A percentile compares a stretch with the other conserved stretches of the same genome.
Conservation (phyloP, 2,888 invertebrate genomes). For the Cheilosia soror region DNA sequence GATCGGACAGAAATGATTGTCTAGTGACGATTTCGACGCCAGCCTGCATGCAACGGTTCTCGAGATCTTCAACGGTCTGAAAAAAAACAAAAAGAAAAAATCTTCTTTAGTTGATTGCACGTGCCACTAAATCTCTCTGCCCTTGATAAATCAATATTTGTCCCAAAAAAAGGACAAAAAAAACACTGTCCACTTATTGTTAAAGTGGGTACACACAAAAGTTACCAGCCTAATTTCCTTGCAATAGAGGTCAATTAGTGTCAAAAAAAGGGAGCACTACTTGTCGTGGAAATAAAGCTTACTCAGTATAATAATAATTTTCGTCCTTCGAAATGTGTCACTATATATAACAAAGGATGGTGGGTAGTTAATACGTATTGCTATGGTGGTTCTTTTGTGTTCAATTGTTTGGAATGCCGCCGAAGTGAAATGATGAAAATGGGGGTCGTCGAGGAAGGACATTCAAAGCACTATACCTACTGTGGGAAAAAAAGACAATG, state of each 20-base stretch:
- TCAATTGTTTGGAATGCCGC: conserved; percentile 21
- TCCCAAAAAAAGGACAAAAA: neutral
- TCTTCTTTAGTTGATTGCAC: neutral
- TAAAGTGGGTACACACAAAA: neutral
- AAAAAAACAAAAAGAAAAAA: conserved; percentile 78
- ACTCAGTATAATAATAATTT: conserved; percentile 65
- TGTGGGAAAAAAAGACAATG: neutral
- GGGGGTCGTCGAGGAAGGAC: conserved; percentile 60
- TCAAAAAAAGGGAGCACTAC: conserved; percentile 59
- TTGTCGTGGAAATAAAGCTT: conserved; percentile 58
- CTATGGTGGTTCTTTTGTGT: conserved; percentile 51
- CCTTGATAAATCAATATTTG: conserved; percentile 28
- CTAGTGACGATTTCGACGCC: conserved; percentile 98
- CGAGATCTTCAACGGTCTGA: conserved; percentile 98
- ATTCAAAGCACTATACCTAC: neutral
- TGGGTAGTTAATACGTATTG: conserved; percentile 18
- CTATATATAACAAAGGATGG: conserved; percentile 13
- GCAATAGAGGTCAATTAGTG: conserved; percentile 59
- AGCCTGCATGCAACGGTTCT: conserved; percentile 95
- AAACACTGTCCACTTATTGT: neutral
- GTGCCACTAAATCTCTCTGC: neutral
- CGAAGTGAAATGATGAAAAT: conserved; percentile 47
- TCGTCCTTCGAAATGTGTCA: conserved; percentile 55
- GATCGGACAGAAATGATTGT: conserved; percentile 98
- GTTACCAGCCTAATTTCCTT: conserved; percentile 37